Conservation (phyloP, 2,888 invertebrate genomes). For the Nezara viridula region DNA sequence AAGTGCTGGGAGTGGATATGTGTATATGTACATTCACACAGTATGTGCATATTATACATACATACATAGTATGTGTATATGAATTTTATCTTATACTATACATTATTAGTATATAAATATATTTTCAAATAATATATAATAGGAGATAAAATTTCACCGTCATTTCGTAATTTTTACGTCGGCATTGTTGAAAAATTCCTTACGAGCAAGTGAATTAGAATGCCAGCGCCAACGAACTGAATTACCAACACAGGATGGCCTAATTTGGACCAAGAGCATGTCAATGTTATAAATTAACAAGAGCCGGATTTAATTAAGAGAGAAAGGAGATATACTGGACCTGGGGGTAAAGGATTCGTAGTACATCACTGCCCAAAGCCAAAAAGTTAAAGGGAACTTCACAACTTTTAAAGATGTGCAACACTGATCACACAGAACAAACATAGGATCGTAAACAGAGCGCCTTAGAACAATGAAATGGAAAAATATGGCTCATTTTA, state of each 20-base stretch:
- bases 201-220: background rate
- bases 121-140: too few species aligned
- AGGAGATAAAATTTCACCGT: background rate
- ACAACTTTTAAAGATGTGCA: background rate
- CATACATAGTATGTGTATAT: too few species aligned
- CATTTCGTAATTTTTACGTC: background rate
- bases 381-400: background rate
- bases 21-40: too few species aligned
- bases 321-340: conserved; percentile 18
- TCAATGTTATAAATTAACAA: conserved; percentile 42
- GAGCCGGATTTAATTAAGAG: conserved; percentile 37
- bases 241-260: conserved; percentile 45
- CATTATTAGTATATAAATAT: too few species aligned
- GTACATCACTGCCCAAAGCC: background rate
- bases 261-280: conserved; percentile 43
- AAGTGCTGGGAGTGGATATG: too few species aligned
- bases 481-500: too few species aligned
- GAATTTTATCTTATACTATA: too few species aligned
- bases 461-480: too few species aligned
- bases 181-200: background rate
- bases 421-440: background rate
- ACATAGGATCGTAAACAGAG: background rate
- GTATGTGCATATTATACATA: too few species aligned
- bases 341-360: background rate
- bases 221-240: conserved; percentile 33